Base-by-base conservation (phyloP, 1,140 invertebrate genomes). In the Zaprionus ornatus region DNA sequence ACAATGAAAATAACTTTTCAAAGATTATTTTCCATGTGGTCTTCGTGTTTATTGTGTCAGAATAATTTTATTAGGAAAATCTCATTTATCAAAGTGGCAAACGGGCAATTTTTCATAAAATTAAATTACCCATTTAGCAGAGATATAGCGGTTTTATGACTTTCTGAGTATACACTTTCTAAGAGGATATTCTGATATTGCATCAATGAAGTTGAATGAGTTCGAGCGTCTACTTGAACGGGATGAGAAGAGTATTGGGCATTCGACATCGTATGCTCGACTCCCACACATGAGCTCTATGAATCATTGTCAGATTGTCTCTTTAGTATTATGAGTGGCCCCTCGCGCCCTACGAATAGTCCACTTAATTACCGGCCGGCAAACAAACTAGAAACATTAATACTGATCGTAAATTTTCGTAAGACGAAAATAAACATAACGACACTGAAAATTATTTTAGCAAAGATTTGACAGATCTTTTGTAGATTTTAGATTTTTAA, bases 291-390 rank as follows among this genome's bases (percentile, higher is more conserved):
- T 25, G 40, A 54, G 52, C 25, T 15, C n/a, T 29, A 77, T 84
- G 81, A 84, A 69, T 84, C 83, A 82, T 61, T 29, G 35, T 54
- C 29, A 55, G 23, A 35, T 71, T 64, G 73, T 35, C 32, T 52
- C 27, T 69, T 60, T 55, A 48, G 56, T 35, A n/a, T 60, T 54
- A 60, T 67, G 54, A 72, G n/a, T 50, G 29, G 29, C 45, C 64
- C 17, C 62, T 29, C 21, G 6, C n/a, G 35, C 25, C 45, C 45
- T 61, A 57, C 62, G 32, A 76, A 83, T 68, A 78, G 84, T 54
- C 75, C 74, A 90, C 69, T 83, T 77, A 88, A 84, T 79, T 74
- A 68, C 85, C 85, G 85, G 85, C 85, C 85, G 85, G 85, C 85
- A 54, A 67, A 68, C 73, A 79, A 68, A 81, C 45, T 57, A 65